Evolutionary conservation across 2,888 invertebrate genomes (phyloP).

Genomic region (Acanthosepion pharaonis): DNA sequence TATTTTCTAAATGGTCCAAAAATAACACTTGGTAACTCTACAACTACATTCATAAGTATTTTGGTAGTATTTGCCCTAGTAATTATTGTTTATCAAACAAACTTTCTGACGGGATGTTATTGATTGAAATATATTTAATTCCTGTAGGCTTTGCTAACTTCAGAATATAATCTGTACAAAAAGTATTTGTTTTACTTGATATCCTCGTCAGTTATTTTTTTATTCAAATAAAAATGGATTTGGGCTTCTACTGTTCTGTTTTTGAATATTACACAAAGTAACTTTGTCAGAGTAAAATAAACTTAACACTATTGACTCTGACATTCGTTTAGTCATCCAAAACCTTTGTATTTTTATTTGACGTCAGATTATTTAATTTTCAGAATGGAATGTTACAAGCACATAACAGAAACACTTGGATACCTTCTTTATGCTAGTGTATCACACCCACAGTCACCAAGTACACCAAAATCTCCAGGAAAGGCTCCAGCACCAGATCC

Average conservation of each 20-base stretch:
- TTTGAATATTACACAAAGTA: background rate
- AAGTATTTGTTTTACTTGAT: too few species aligned
- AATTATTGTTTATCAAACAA: too few species aligned
- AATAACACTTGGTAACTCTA: too few species aligned
- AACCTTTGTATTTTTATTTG: background rate
- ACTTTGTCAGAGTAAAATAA: background rate
- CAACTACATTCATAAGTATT: too few species aligned
- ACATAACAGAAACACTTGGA: constrained; percentile 82
- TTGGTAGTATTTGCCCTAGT: too few species aligned
- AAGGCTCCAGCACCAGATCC: constrained; percentile 71
- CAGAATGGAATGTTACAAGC: constrained; percentile 91
- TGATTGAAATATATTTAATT: too few species aligned
- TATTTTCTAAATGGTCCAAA: too few species aligned
- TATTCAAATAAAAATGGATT: too few species aligned
- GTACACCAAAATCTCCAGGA: constrained; percentile 74
- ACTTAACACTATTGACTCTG: background rate
- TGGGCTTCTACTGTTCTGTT: background rate
- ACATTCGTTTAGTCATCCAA: background rate
- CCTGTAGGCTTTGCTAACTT: too few species aligned
- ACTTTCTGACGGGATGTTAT: too few species aligned
- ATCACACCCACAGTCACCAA: constrained; percentile 73
- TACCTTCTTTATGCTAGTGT: constrained; percentile 72
- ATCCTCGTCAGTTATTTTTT: too few species aligned
- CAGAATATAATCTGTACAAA: too few species aligned
- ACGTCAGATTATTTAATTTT: constrained; percentile 40